Evolutionary conservation across 2,113 vertebrate genomes (phyloP), one percentile per base, ranked within the genome.

Genomic region (Callorhinus ursinus): DNA sequence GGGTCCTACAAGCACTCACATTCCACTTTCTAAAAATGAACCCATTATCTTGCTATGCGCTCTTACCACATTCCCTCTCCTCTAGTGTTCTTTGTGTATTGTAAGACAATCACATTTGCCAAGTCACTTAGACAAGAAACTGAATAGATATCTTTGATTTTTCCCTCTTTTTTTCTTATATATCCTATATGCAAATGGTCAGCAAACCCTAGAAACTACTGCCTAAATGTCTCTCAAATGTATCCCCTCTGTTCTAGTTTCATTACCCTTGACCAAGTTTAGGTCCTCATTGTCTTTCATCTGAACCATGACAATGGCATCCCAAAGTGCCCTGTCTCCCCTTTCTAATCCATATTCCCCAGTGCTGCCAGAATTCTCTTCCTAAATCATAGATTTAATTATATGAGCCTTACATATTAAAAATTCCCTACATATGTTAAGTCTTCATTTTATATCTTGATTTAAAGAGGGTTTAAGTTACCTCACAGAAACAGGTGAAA

Each of bases 321-420:
- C 10, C 15, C 36, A 49, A 57, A 36, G 14, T 67, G 14, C 39
- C 51, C 72, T 42, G 10, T 77, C 42, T 55, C 31, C 22, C 1
- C 3, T 21, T n/a, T 63, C 13, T 57, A 42, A 53, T 21, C 16
- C 19, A 24, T 4, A 31, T 31, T 76, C 14, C 31, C 24, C 10
- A 57, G 4, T 42, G 22, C 63, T 61, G 31, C 9, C 36, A 33
- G 57, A 76, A 88, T 86, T 46, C 59, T 77, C 53, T 65, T 69
- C 72, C 39, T 53, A 65, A 86, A 93, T 55, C 42, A 76, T 18
- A 76, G 26, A 72, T 82, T 96, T 42, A 63, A 88, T 46, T 69
- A 63, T 33, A 4, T 63, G 19, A 26, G 1, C 49, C 90, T 82
- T 84, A 15, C 4, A 33, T 26, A 76, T 69, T 63, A 76, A 83